Evolutionary conservation across 92 coral and sea anemone genomes (phyloP), one percentile per base, ranked within the genome.

Genomic region (Heteractis magnifica): DNA sequence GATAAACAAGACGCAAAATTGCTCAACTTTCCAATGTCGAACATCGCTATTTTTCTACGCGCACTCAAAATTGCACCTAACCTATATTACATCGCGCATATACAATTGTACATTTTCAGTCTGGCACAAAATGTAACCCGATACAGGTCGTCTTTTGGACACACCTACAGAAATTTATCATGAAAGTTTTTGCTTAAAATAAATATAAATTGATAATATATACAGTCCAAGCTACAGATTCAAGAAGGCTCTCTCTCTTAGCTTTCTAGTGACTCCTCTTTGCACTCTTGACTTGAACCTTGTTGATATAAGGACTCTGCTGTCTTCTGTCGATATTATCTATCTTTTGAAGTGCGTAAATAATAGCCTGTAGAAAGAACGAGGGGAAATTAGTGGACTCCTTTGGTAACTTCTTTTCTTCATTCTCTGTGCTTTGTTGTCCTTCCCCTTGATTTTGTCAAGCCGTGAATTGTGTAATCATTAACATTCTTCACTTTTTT

Each of bases 331-430:
- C 88, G 4, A 91, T 81, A 59, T 81, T 76, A 23, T 95, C 94
- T 4, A 72, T 89, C 55, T 89, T 59, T 60, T 86, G 85, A 41
- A 95, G 89, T 10, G 90, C 83, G 82, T 68, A 90, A 9, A 95
- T 95, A 13, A 95, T 80, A 6, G 97, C 98, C 98, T 95, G 48
- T 19, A 65, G 62, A 60, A 51, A 16, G 52, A 65, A 65, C 65
- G 19, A 6, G 23, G 19, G 6, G 1, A 26, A 62, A 60, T 16
- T 16, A 62, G 4, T 19, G 9, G 1, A 16, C 18, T 62, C 6
- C 6, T 16, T 62, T 62, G 20, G 18, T 23, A 16, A 5, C 23
- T n/a, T 62, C 23, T 19, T 7, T 62, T 9, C 8, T 9, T 0
- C 19, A 8, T 6, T 4, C 6, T 62, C 6, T 16, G 21, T 16